A percentile compares a stretch with the other conserved stretches of the same genome.
These are phyloP conservation scores for Aphrophora alni DNA, from an alignment of 2,888 invertebrate genomes.

Conservation along the genomic window DNA sequence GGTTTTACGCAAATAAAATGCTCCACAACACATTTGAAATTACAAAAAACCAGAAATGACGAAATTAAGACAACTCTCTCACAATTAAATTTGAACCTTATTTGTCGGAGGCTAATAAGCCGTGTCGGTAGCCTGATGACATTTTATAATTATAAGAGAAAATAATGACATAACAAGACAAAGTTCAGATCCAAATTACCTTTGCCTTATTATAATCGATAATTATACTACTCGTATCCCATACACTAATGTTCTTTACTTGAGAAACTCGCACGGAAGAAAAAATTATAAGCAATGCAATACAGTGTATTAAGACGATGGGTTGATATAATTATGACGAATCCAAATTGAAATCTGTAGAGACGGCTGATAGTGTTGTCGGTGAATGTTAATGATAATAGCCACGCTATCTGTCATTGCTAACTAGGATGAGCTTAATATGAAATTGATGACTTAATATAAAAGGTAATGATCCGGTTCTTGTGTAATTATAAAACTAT, in stretches of 20 bases:
- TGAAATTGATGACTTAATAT: conserved; percentile 37
- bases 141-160: background rate
- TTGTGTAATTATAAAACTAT: conserved; percentile 16
- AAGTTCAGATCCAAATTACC: background rate
- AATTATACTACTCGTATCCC: background rate
- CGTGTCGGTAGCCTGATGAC: background rate
- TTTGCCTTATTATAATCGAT: background rate
- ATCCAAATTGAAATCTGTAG: background rate
- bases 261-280: background rate
- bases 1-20: background rate
- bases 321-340: background rate
- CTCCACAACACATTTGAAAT: too few species aligned
- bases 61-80: background rate
- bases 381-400: background rate
- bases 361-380: background rate
- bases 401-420: conserved; percentile 29
- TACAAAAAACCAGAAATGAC: background rate
- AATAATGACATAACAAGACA: background rate
- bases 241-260: background rate
- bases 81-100: background rate
- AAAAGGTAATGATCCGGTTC: conserved; percentile 26
- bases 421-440: conserved; percentile 14
- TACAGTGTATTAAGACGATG: too few species aligned
- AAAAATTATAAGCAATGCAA: background rate
- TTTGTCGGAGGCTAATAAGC: background rate